A percentile compares a stretch with the other conserved stretches of the same genome.
Conservation (phyloP, 2,888 invertebrate genomes). For the Erebia aethiops region DNA sequence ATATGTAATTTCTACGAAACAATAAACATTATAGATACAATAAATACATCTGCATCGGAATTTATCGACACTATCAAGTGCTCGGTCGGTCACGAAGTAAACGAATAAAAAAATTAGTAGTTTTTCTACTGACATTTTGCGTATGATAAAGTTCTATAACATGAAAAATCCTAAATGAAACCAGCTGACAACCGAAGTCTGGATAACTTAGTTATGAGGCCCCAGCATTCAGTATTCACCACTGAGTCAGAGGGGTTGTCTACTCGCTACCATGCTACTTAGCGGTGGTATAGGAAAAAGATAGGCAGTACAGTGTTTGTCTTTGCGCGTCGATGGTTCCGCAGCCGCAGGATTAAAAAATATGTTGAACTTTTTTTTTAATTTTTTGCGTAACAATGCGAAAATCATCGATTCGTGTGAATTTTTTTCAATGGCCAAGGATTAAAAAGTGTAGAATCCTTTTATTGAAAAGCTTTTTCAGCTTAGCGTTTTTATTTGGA, state of each 20-base stretch:
- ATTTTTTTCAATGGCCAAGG: conserved; percentile 5
- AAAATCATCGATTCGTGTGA: conserved; percentile 3
- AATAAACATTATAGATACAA: no score
- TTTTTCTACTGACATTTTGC: no score
- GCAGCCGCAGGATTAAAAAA: conserved; percentile 12
- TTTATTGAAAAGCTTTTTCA: neutral
- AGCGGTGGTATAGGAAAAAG: neutral
- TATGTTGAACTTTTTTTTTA: conserved; percentile 7
- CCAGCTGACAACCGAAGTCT: no score
- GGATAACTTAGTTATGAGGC: no score
- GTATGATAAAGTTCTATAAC: no score
- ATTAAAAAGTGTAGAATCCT: neutral
- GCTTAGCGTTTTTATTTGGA: neutral
- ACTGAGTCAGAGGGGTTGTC: neutral
- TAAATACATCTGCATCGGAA: no score
- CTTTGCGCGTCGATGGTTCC: conserved; percentile 8
- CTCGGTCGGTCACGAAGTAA: no score
- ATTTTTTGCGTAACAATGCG: conserved; percentile 6
- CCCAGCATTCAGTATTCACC: no score
- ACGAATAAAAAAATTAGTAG: no score
- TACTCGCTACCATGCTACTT: neutral
- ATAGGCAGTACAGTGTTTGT: conserved; percentile 6
- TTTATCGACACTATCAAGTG: no score
- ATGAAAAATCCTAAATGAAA: no score
- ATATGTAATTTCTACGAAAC: no score